These are phyloP conservation scores for Diploscapter pachys DNA, from an alignment of 1,140 invertebrate species.

Conservation along the genomic window DNA sequence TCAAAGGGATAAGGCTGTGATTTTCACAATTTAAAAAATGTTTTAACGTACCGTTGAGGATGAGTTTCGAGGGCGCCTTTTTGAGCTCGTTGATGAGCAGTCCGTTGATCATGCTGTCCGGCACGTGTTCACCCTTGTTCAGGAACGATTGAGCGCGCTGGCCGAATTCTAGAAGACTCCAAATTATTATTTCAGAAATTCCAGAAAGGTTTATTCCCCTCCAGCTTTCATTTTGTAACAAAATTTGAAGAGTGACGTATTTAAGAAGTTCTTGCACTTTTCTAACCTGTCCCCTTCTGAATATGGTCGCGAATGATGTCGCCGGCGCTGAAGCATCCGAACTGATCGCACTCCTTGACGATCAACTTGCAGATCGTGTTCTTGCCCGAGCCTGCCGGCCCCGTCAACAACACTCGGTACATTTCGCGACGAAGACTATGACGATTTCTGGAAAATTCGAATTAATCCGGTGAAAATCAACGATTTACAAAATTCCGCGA, in stretches of 20 bases:
- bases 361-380: conserved; percentile 26
- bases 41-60: conserved; percentile 19
- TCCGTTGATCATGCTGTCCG: conserved; percentile 29
- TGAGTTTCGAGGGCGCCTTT: conserved; percentile 6
- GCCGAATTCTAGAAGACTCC: conserved; percentile 23
- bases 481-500: too few relatives aligned
- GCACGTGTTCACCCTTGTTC: conserved; percentile 30
- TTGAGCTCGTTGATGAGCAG: conserved; percentile 12
- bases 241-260: not conserved
- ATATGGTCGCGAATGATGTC: conserved; percentile 29
- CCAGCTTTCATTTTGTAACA: not conserved
- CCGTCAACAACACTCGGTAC: conserved; percentile 27
- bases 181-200: not conserved
- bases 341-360: conserved; percentile 23
- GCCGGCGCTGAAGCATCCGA: conserved; percentile 26
- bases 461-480: too few relatives aligned
- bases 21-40: not conserved
- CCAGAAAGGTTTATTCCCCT: too few relatives aligned
- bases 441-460: not conserved
- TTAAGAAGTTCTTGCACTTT: not conserved
- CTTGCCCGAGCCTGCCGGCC: conserved; percentile 28
- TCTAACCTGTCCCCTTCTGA: conserved; percentile 19
- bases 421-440: conserved; percentile 1
- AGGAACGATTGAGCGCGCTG: conserved; percentile 19
- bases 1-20: not conserved